Base-by-base conservation (phyloP, 2,797 vertebrate species). In the Vespertilio murinus region DNA sequence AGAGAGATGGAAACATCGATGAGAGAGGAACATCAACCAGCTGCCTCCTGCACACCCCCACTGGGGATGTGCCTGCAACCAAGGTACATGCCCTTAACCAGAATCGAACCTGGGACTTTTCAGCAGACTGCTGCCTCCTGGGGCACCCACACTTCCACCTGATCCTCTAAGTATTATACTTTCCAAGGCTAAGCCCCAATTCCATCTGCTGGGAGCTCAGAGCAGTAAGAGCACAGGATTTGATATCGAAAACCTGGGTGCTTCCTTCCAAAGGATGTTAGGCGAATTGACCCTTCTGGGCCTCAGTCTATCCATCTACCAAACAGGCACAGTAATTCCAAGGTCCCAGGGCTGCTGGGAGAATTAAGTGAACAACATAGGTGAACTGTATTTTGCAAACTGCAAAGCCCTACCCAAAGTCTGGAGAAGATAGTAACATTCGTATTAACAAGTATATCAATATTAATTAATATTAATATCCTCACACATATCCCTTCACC, bases 371-470 rank as follows among this genome's bases (percentile, higher is more conserved):
- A 92, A 78, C 38, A 45, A 42, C 65, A 20, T 5, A 33, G 5
- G 3, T 70, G 40, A 84, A 85, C 79, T 38, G 6, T 59, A 49
- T 86, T 18, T 33, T 64, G 30, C 49, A 74, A 54, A 47, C 75
- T 30, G 33, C 67, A 95, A 96, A 93, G 49, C 25, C 61, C 47
- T 25, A 85, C 7, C n/a, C 61, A 40, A 95, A 80, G 54, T 64
- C 73, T 56, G 35, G 7, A 8, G 59, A 89, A 38, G 54, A 73
- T 30, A n/a, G 42, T 65, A 61, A 61, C 73, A 56, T 52, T 18
- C 54, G 38, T n/a, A 49, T 22, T 65, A 56, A 86, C 49, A 33
- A 91, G 38, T 47, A 45, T 22, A 11, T 35, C 59, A 56, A 74
- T 69, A 69, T n/a, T 80, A 88, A 82, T 40, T 83, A 40, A 52